A percentile compares a stretch with the other conserved stretches of the same genome.
Conservation (phyloP, 2,797 vertebrate species). For the Hoplostethus atlanticus region DNA sequence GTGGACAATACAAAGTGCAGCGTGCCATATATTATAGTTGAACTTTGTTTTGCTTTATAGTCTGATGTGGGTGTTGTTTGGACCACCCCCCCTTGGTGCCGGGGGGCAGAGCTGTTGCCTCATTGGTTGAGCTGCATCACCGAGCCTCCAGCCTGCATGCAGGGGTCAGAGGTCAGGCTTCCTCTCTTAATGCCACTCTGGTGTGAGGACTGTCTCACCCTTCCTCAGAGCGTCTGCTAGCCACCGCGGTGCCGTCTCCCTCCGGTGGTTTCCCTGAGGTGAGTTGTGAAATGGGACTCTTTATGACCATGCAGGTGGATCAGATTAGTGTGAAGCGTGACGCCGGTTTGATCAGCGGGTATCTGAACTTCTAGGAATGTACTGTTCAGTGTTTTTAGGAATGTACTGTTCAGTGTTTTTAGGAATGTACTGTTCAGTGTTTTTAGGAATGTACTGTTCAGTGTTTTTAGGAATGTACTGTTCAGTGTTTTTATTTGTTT, state of each 20-base stretch:
- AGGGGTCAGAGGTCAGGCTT: conserved; percentile 53
- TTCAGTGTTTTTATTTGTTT: not conserved
- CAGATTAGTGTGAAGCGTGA: no score
- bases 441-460: not conserved
- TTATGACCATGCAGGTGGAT: no score
- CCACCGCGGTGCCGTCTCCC: not conserved
- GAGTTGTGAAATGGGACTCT: conserved; percentile 26
- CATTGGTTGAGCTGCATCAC: conserved; percentile 24
- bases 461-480: not conserved
- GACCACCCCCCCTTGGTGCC: conserved; percentile 13
- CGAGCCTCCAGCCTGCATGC: conserved; percentile 19
- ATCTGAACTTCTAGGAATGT: no score
- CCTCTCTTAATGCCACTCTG: conserved; percentile 30
- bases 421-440: not conserved
- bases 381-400: not conserved
- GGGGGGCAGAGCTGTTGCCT: conserved; percentile 44
- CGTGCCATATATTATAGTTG: not conserved
- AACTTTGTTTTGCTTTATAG: not conserved
- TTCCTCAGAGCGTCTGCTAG: conserved; percentile 13
- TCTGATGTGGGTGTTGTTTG: not conserved
- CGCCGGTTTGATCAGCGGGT: no score
- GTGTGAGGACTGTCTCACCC: conserved; percentile 24
- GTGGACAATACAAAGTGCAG: no score
- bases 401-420: not conserved
- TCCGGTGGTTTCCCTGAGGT: conserved; percentile 39